A percentile compares a stretch with the other conserved stretches of the same genome.
phyloP scores from a whole-genome alignment of 2,113 vertebrate genomes.

The Jacana jacana region DNA sequence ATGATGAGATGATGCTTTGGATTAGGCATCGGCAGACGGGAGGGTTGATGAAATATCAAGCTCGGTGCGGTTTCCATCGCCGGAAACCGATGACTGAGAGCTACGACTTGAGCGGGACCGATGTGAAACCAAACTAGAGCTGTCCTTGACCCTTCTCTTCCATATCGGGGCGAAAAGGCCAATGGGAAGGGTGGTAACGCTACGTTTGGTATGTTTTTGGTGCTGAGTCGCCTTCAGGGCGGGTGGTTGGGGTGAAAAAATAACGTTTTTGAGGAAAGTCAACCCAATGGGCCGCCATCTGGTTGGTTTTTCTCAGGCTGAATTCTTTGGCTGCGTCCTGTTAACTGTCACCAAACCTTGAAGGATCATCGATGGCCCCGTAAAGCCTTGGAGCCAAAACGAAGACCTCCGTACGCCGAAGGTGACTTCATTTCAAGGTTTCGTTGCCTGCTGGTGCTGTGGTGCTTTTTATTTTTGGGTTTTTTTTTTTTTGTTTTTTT shows the following conservation, averaged over 20 bases:
- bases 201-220: slow-evolving; percentile 27
- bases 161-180: too few relatives aligned
- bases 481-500: too few relatives aligned
- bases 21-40: slow-evolving; percentile 3
- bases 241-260: neutral
- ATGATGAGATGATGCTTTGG: slow-evolving; percentile 25
- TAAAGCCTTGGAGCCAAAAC: too few relatives aligned
- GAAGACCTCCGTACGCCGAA: slow-evolving; percentile 49
- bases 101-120: neutral
- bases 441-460: slow-evolving; percentile 64
- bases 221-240: slow-evolving; percentile 54
- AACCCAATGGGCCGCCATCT: neutral
- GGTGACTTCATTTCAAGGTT: slow-evolving; percentile 66
- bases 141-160: too few relatives aligned
- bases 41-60: slow-evolving; percentile 21
- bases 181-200: slow-evolving; percentile 35
- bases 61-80: neutral
- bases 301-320: slow-evolving; percentile 51
- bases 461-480: slow-evolving; percentile 59
- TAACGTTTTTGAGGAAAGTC: slow-evolving; percentile 19
- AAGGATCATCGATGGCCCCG: too few relatives aligned
- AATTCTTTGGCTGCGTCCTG: neutral
- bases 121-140: too few relatives aligned
- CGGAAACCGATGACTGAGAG: slow-evolving; percentile 21
- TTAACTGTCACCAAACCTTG: too few relatives aligned